Conservation (phyloP, 1,140 invertebrate species). For the Drosophila carrolli region DNA sequence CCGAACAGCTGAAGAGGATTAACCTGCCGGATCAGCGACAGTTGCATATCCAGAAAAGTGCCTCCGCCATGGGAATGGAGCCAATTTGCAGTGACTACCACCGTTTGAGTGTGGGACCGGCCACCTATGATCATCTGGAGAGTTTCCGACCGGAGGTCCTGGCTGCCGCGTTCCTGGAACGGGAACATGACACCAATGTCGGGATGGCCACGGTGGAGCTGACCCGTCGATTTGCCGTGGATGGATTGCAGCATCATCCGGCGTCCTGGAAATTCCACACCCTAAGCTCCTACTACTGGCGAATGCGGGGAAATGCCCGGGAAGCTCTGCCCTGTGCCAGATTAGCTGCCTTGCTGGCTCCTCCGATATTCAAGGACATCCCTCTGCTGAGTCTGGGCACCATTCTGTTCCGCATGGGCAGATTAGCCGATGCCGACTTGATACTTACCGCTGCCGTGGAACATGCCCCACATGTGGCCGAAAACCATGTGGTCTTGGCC, state of each 20-base stretch:
- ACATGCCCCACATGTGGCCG: constrained; percentile 89
- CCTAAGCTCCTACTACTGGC: constrained; percentile 94
- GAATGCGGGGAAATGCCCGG: constrained; percentile 90
- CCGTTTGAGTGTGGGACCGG: constrained; percentile 84
- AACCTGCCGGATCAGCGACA: constrained; percentile 65
- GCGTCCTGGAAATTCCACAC: constrained; percentile 94
- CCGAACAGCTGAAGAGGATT: constrained; percentile 67
- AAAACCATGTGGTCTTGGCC: constrained; percentile 92
- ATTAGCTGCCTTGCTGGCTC: constrained; percentile 91
- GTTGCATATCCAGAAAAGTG: constrained; percentile 21
- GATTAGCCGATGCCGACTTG: constrained; percentile 91
- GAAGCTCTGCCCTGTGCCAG: constrained; percentile 93
- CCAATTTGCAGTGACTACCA: constrained; percentile 88
- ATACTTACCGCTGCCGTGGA: constrained; percentile 92
- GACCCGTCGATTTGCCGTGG: constrained; percentile 76
- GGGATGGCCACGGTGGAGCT: constrained; percentile 88
- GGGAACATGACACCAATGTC: constrained; percentile 88
- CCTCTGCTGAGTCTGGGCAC: constrained; percentile 93
- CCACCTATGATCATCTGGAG: constrained; percentile 91
- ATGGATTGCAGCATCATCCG: constrained; percentile 88
- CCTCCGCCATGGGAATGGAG: constrained; percentile 47
- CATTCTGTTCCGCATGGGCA: constrained; percentile 90
- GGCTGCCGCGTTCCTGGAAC: constrained; percentile 87
- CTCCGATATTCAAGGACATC: constrained; percentile 91
- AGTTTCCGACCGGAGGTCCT: constrained; percentile 89